Base-by-base conservation (phyloP, 2,797 vertebrate genomes). In the Nyctibius grandis region DNA sequence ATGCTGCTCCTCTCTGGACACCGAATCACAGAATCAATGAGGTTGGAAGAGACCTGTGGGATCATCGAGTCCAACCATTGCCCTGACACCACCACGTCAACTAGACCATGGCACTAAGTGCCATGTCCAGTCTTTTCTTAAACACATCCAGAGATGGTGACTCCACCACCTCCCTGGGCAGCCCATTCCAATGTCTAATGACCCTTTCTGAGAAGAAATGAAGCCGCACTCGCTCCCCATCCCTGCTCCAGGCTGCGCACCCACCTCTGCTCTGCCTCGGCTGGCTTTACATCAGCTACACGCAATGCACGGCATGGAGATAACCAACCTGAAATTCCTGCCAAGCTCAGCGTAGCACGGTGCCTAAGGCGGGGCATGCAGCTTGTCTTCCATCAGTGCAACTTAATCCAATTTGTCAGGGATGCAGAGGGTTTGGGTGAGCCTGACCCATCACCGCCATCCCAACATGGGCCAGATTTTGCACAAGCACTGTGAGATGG, bases 361-460 rank as follows among this genome's bases (percentile, higher is more conserved):
- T 53, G 78, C 56, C 73, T 53, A 34, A 26, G 9, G 15, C 36
- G 70, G 65, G 59, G 16, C 38, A 47, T 3, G 54, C 38, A 50
- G 84, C 76, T 91, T 76, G 64, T 80, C 86, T 89, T 47, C 76
- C 60, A 68, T 64, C 91, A 80, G 47, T 9, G 53, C 42, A 18
- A 40, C 86, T 94, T 89, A 80, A 93, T 93, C 75, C 70, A 65
- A 18, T 94, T 82, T 91, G 83, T 80, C 91, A 90, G 69, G 53
- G 68, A 38, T 26, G 57, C 75, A 70, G 90, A 44, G 0, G 2
- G 59, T 50, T 77, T 31, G 67, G 42, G 80, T 45, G 88, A 89
- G 56, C 45, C 70, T 1, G 2, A 65, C 12, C 9, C 1, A 47
- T 28, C 84, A 13, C 19, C 1, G 2, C 23, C 47, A 16, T 6